Percentiles rank a stretch among this genome's conserved stretches.
These are phyloP conservation scores for Spheniscus mendiculus DNA, from an alignment of 2,113 vertebrate species.

Conservation along the genomic window DNA sequence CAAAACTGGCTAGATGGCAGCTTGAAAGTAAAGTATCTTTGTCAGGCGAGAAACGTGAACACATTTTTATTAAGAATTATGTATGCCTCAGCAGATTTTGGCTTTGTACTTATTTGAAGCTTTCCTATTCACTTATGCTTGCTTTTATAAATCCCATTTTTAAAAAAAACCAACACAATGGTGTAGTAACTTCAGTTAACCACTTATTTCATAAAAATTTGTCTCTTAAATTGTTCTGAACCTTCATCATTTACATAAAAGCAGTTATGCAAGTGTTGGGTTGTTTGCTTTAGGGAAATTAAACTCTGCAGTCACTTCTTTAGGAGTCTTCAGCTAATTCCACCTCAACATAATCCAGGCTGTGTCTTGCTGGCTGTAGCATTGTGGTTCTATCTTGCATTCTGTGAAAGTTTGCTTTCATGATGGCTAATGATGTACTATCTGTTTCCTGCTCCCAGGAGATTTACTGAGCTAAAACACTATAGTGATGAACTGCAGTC, in stretches of 20 bases:
- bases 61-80: not conserved
- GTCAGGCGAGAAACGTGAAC: not conserved
- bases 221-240: not conserved
- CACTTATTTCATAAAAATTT: not conserved
- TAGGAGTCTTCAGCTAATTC: conserved; percentile 29
- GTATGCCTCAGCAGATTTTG: not conserved
- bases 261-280: not conserved
- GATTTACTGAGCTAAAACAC: conserved; percentile 89
- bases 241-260: not conserved
- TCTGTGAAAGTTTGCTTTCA: conserved; percentile 44
- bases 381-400: not conserved
- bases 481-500: conserved; percentile 93
- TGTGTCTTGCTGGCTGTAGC: not conserved
- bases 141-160: not conserved
- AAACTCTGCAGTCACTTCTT: not conserved
- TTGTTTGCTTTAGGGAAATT: not conserved
- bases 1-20: not conserved
- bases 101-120: not conserved
- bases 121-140: not conserved
- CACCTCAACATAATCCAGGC: not conserved
- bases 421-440: conserved; percentile 61
- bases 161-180: not conserved
- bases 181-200: not conserved
- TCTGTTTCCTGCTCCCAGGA: conserved; percentile 77
- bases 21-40: not conserved